phyloP scores from a whole-genome alignment of 2,797 vertebrate genomes.

The Falco naumanni region DNA sequence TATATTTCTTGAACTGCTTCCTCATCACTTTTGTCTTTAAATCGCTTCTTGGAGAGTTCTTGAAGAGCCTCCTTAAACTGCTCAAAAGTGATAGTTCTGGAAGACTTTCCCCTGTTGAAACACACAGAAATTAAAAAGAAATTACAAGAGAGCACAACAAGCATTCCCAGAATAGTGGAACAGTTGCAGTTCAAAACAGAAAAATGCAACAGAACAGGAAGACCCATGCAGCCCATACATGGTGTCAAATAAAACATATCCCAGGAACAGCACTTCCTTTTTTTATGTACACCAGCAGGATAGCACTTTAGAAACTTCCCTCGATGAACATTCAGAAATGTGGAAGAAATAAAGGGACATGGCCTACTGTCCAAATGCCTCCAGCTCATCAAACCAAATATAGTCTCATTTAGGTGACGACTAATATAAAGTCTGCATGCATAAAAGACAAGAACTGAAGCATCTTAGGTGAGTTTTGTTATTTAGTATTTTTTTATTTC shows the following conservation, averaged over 20 bases:
- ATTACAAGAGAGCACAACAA: background rate
- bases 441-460: background rate
- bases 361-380: background rate
- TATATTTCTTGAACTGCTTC: conserved; percentile 90
- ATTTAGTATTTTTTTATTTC: background rate
- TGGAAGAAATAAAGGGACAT: background rate
- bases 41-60: conserved; percentile 91
- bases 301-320: background rate
- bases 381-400: background rate
- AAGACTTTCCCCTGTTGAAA: conserved; percentile 87
- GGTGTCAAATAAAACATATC: background rate
- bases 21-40: conserved; percentile 89
- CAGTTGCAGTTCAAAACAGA: background rate
- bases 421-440: background rate
- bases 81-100: conserved; percentile 92
- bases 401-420: background rate
- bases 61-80: conserved; percentile 91
- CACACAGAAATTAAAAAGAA: conserved; percentile 17
- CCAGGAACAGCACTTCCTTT: background rate
- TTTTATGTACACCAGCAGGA: background rate
- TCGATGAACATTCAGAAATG: background rate
- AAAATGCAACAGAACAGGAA: background rate
- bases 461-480: background rate
- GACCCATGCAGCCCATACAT: background rate
- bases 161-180: background rate